A percentile compares a stretch with the other conserved stretches of the same genome.
Evolutionary conservation across 35 echinoderm and acorn worm species (phyloP).

Genomic region (Apostichopus californicus): DNA sequence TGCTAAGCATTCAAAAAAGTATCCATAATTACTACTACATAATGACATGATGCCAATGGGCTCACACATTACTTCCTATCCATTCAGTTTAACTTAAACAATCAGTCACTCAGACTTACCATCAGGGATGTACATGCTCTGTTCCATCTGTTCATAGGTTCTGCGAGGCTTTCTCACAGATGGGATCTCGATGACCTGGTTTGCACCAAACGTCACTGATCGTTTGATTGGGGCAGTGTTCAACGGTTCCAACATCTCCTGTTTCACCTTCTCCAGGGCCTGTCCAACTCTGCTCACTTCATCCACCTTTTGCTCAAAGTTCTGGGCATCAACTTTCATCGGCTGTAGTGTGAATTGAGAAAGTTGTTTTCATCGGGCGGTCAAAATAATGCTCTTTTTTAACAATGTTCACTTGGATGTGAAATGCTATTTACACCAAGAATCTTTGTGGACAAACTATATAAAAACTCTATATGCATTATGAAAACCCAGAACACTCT

Average conservation of each 20-base stretch:
- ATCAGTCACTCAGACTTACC: constrained; percentile 22
- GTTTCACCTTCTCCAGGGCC: constrained; percentile 68
- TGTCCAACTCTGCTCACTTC: constrained; percentile 67
- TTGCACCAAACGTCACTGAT: constrained; percentile 63
- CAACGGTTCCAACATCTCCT: constrained; percentile 72
- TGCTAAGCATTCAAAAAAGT: too few relatives aligned
- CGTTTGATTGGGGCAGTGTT: constrained; percentile 65
- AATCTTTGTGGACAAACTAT: neutral
- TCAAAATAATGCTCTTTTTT: neutral
- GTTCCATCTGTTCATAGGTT: constrained; percentile 74
- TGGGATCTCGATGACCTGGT: constrained; percentile 40
- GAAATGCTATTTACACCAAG: neutral
- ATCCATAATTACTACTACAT: too few relatives aligned
- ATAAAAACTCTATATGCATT: too few relatives aligned
- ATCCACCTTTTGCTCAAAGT: constrained; percentile 70
- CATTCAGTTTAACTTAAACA: too few relatives aligned
- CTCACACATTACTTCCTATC: too few relatives aligned
- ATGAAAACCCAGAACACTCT: neutral
- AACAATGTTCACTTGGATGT: neutral
- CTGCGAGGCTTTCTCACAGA: constrained; percentile 69
- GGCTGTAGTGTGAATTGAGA: constrained; percentile 45
- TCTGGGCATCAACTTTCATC: constrained; percentile 68
- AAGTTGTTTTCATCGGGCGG: too few relatives aligned
- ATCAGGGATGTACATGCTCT: constrained; percentile 67
- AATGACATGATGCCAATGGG: too few relatives aligned